Conservation (phyloP, 2,113 vertebrate species). For the Lutjanus erythropterus region DNA sequence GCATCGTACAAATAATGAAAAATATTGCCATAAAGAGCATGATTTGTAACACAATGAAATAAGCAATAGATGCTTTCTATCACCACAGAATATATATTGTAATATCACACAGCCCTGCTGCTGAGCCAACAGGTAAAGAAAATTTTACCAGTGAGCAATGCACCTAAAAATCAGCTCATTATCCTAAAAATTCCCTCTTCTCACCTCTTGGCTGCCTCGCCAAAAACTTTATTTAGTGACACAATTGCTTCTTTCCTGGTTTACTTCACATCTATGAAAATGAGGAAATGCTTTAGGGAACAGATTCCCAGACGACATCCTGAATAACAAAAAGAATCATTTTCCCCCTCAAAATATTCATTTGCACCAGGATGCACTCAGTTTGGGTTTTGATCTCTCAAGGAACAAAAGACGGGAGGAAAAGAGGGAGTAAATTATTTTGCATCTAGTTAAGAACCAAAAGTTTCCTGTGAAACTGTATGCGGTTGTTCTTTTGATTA, state of each 20-base stretch:
- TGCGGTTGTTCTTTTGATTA: neutral
- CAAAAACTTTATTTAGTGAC: neutral
- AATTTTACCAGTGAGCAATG: neutral
- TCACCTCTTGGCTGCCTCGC: neutral
- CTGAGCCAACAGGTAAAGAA: neutral
- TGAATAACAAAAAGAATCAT: neutral
- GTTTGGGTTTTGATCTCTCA: neutral
- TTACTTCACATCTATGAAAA: constrained; percentile 9
- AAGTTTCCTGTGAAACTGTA: neutral
- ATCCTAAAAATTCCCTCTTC: neutral
- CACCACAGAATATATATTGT: no score
- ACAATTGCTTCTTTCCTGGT: neutral
- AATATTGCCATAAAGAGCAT: no score
- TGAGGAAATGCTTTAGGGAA: neutral
- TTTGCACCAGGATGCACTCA: neutral
- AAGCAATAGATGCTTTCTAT: no score
- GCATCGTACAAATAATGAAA: no score
- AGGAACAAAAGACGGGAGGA: neutral
- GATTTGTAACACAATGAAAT: no score
- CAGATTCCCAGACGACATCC: constrained; percentile 6
- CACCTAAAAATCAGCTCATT: neutral
- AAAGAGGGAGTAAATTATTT: neutral
- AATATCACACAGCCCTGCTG: no score
- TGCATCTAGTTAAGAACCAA: neutral
- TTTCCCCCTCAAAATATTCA: neutral